phyloP scores from a whole-genome alignment of 1,140 invertebrate species.

The Ctenoplectra terminalis region DNA sequence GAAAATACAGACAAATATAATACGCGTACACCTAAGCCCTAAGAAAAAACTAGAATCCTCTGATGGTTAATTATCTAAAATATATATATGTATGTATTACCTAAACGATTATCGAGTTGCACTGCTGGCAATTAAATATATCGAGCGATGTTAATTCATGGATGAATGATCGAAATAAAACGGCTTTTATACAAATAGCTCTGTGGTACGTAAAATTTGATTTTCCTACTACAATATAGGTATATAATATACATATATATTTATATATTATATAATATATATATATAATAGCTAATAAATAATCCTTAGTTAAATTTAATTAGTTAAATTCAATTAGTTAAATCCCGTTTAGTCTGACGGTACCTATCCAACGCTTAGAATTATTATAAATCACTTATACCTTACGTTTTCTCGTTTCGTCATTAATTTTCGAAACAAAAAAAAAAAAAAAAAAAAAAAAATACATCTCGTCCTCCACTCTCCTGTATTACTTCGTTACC shows the following conservation, averaged over 20 bases:
- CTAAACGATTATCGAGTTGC: slow-evolving; percentile 54
- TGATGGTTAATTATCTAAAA: slow-evolving; percentile 66
- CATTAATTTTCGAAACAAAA: slow-evolving; percentile 6
- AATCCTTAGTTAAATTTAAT: slow-evolving; percentile 66
- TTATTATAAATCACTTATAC: slow-evolving; percentile 67
- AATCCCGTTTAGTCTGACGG: slow-evolving; percentile 53
- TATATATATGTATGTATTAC: slow-evolving; percentile 56
- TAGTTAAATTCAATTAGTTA: slow-evolving; percentile 63
- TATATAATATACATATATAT: slow-evolving; percentile 65
- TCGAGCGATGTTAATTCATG: slow-evolving; percentile 47
- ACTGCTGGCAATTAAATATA: slow-evolving; percentile 57
- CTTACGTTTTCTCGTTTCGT: slow-evolving; percentile 38
- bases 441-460: neutral
- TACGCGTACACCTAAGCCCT: slow-evolving; percentile 54
- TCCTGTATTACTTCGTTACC: neutral
- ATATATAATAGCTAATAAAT: slow-evolving; percentile 70
- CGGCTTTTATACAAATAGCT: slow-evolving; percentile 73
- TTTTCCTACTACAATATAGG: slow-evolving; percentile 67
- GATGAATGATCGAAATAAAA: slow-evolving; percentile 51
- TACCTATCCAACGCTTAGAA: slow-evolving; percentile 61
- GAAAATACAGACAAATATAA: slow-evolving; percentile 60
- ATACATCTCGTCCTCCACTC: neutral
- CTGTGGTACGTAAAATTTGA: slow-evolving; percentile 71
- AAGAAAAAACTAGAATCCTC: slow-evolving; percentile 61
- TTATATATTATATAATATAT: slow-evolving; percentile 55